Evolutionary conservation across 1,140 invertebrate species (phyloP).

Genomic region (Nasonia longicornis): DNA sequence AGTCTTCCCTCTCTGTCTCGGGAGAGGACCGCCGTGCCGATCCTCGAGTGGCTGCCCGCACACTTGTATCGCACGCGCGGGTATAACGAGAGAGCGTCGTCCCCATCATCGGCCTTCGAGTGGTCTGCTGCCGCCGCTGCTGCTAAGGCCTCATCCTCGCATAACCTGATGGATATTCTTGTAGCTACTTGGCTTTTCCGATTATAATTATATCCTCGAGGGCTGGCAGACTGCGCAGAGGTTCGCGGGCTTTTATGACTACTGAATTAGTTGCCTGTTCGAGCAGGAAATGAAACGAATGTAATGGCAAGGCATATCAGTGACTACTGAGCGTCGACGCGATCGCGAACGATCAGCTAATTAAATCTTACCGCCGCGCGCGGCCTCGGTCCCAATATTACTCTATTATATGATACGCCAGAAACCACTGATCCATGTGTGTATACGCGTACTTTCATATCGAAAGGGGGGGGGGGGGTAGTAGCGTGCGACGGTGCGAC

Average conservation of each 20-base stretch:
- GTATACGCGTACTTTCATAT: neutral
- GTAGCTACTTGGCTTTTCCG: neutral
- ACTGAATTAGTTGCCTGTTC: too few species aligned
- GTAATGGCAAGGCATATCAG: too few species aligned
- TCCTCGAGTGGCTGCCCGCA: neutral
- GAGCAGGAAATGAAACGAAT: too few species aligned
- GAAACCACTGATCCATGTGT: neutral
- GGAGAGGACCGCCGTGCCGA: neutral
- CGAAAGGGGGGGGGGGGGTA: too few species aligned
- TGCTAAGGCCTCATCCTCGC: neutral
- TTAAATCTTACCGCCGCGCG: neutral
- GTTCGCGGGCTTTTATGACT: too few species aligned
- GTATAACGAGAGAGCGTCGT: neutral
- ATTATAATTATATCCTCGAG: neutral
- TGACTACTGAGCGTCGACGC: neutral
- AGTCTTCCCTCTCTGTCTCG: neutral
- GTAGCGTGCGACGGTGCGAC: neutral
- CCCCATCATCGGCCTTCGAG: constrained; percentile 28
- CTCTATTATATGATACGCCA: neutral
- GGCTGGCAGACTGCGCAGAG: too few species aligned
- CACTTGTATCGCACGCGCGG: neutral
- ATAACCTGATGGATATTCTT: neutral
- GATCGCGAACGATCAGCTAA: neutral
- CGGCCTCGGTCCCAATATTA: neutral
- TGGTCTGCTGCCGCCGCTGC: neutral